Evolutionary conservation across 2,113 vertebrate genomes (phyloP), one percentile per base, ranked within the genome.

Genomic region (Sceloporus undulatus): DNA sequence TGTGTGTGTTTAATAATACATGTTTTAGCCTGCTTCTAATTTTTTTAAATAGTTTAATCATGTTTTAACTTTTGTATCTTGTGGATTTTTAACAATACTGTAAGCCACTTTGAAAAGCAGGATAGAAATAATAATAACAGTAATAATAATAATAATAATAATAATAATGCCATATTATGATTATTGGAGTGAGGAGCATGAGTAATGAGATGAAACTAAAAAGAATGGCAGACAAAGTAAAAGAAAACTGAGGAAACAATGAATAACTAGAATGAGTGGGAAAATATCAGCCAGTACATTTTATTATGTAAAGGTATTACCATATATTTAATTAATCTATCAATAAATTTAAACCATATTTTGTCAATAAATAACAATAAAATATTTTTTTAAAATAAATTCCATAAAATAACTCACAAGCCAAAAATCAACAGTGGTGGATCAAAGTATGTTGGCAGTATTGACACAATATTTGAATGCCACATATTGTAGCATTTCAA

Each of bases 381-480:
- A 16, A 27, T 13, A 18, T 42, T 54, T 25, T 18, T 82, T 56
- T 59, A 65, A 62, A 81, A 25, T 79, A 81, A 34, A 23, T 81
- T 65, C 19, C 34, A 21, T 85, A 59, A 87, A 88, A 68, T 1
- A 65, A 0, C 10, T 84, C 81, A 71, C 7, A 87, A 62, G 1
- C 10, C 27, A 56, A 0, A 84, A 25, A 3, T 14, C 86, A 14
- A 29, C 42, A 81, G 2, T 4, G 5, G 0, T 23, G 56, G 38
- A 5, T 42, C 3, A 42, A 3, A 48, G 79, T 70, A 79, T 25
- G 27, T 25, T 66, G 23, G 16, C 11, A 25, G 56, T 4, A 78
- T 42, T 40, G 8, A 52, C 5, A 0, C 48, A 13, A 0, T 54
- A 2, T 52, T 1, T 1, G 0, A n/a, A 82, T 65, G 18, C 8